These are phyloP conservation scores for Salmo trutta DNA, from an alignment of 2,797 vertebrate species.

Conservation along the genomic window DNA sequence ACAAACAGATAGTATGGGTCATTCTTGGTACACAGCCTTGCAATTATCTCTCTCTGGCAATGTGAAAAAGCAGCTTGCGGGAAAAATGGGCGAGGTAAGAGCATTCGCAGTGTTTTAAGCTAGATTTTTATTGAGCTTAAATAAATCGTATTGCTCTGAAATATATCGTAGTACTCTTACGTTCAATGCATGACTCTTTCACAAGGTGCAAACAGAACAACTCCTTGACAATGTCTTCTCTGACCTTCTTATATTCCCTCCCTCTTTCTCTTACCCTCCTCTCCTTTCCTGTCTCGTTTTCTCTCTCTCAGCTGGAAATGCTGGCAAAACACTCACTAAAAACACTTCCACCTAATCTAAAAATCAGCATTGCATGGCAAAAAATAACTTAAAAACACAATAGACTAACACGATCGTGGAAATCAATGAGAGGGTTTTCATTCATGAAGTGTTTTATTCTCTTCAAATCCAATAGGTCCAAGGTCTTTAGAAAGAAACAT, in stretches of 20 bases:
- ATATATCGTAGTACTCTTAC: no score
- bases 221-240: background rate
- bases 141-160: background rate
- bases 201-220: no score
- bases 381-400: no score
- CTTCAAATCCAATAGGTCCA: background rate
- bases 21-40: background rate
- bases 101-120: background rate
- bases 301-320: background rate
- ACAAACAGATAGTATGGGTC: background rate
- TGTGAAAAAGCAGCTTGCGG: background rate
- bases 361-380: background rate
- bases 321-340: background rate
- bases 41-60: background rate
- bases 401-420: background rate
- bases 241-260: background rate
- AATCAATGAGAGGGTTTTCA: background rate
- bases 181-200: no score
- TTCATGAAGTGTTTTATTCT: background rate
- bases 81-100: background rate
- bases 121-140: background rate
- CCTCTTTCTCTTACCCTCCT: background rate
- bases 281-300: background rate
- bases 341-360: background rate
- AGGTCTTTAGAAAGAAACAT: background rate